These are phyloP conservation scores for Hoplodrina blanda DNA, from an alignment of 2,888 invertebrate genomes.

Conservation along the genomic window DNA sequence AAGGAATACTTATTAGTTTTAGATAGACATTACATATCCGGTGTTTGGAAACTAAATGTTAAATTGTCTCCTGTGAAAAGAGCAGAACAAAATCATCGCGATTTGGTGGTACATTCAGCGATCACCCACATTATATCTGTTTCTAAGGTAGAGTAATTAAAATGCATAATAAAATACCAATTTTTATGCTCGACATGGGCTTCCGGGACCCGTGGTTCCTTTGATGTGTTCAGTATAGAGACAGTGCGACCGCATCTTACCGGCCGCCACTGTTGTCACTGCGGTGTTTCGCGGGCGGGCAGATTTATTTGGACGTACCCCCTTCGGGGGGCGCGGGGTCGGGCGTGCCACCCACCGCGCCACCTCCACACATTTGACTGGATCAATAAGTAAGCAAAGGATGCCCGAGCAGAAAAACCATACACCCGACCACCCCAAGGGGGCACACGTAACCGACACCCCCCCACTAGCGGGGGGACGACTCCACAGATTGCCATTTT, in stretches of 20 bases:
- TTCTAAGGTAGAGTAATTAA: slow-evolving; percentile 87
- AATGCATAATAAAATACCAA: slow-evolving; percentile 70
- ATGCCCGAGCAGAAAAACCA: slow-evolving; percentile 92
- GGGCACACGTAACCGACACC: slow-evolving; percentile 91
- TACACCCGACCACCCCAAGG: slow-evolving; percentile 90
- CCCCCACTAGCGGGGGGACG: slow-evolving; percentile 90
- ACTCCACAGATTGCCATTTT: slow-evolving; percentile 91
- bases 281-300: slow-evolving; percentile 91
- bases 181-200: slow-evolving; percentile 52
- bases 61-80: slow-evolving; percentile 82
- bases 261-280: slow-evolving; percentile 89
- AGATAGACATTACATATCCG: slow-evolving; percentile 69
- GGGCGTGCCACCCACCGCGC: slow-evolving; percentile 88
- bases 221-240: slow-evolving; percentile 71
- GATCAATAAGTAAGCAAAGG: slow-evolving; percentile 92
- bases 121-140: slow-evolving; percentile 86
- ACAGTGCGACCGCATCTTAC: slow-evolving; percentile 90
- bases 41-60: slow-evolving; percentile 79
- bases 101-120: slow-evolving; percentile 82
- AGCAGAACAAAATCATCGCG: slow-evolving; percentile 78
- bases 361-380: slow-evolving; percentile 91
- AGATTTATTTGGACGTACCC: slow-evolving; percentile 91
- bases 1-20: slow-evolving; percentile 25
- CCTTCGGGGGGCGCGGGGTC: slow-evolving; percentile 84
- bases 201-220: slow-evolving; percentile 17